Conservation (phyloP, 2,113 vertebrate species). For the Apodemus speciosus region DNA sequence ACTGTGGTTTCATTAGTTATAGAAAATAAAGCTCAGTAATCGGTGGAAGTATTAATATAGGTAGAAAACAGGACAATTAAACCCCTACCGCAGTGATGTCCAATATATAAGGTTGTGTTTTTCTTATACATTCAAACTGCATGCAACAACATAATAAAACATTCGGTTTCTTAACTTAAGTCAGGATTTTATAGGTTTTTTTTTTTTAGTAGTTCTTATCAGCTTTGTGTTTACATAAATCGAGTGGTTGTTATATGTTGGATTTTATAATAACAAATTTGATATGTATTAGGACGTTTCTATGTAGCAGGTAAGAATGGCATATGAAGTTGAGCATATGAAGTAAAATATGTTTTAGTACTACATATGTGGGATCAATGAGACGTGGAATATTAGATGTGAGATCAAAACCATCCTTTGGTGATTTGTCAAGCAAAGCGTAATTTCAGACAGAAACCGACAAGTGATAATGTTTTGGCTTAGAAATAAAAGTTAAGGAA, state of each 20-base stretch:
- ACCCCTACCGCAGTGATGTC: neutral
- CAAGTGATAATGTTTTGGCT: neutral
- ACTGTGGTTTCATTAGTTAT: neutral
- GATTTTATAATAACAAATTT: neutral
- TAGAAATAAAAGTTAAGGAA: neutral
- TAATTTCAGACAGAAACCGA: neutral
- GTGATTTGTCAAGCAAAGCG: neutral
- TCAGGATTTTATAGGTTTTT: constrained; percentile 10
- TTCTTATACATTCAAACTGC: neutral
- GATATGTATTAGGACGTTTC: neutral
- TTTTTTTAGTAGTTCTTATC: constrained; percentile 25
- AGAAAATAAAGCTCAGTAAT: neutral
- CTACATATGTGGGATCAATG: neutral
- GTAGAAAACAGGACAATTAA: neutral
- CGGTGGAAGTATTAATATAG: neutral
- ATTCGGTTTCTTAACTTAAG: neutral
- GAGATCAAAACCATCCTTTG: neutral
- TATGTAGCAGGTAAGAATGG: neutral
- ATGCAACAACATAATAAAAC: neutral
- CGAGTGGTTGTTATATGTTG: neutral
- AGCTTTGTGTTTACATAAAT: neutral
- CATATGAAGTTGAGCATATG: neutral
- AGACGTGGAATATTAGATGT: neutral
- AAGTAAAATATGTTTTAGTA: constrained; percentile 13
- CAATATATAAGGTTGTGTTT: constrained; percentile 80